Base-by-base conservation (phyloP, 1,140 invertebrate genomes). In the Schlechtendalia chinensis region DNA sequence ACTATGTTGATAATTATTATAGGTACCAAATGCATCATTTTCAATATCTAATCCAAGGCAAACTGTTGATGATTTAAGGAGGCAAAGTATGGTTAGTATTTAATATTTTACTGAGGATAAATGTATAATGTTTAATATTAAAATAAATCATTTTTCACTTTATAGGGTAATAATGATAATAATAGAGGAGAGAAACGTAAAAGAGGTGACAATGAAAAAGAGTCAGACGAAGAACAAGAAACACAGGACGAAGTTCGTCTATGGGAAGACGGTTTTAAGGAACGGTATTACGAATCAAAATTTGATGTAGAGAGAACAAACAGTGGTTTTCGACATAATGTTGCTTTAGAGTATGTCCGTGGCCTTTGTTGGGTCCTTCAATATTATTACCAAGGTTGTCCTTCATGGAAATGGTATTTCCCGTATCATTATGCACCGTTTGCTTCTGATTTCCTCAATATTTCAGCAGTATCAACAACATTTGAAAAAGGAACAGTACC, bases 361-460 rank as follows among this genome's bases (percentile, higher is more conserved):
- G 98, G 98, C 0, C 88, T 99, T 14, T 98, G 96, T 87, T 99
- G 98, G 98, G 98, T 99, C 11, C 87, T 99, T 19, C 91, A 93
- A 81, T 99, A 99, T 87, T 99, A 99, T 87, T 99, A 99, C 88
- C 97, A 98, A 87, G 98, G 98, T 61, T 99, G 98, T 88, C 93
- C 96, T 27, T 98, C 96, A 4, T 99, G 98, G 98, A 96, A 98
- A 86, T 99, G 98, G 98, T 99, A 98, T 88, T 99, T 96, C 87
- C 98, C 98, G 0, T 99, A 97, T 86, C 98, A 99, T 87, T 99
- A 99, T 89, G 98, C 98, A 4, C 98, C 98, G n/a, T 99, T 99
- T 88, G 98, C 98, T 6, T 98, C 97, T 3, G 98, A 99, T 88
- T 99, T 99, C 87, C 89, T 96, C 29, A 95, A 98, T 85, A 94